Percentiles rank a stretch among this genome's conserved stretches.
These are phyloP conservation scores for Rotaria macrura DNA, from an alignment of 2,888 invertebrate species.

Conservation along the genomic window DNA sequence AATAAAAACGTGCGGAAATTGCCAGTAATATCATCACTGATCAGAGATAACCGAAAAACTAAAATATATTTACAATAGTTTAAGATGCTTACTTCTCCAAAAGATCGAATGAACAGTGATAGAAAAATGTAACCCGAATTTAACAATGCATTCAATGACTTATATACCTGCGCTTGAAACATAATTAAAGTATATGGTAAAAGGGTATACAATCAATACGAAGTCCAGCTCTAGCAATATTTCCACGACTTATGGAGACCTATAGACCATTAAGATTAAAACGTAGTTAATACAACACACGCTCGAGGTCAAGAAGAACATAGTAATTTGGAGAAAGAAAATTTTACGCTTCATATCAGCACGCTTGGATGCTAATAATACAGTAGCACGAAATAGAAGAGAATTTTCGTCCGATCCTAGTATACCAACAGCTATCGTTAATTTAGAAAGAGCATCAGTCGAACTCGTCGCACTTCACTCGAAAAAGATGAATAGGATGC, in stretches of 20 bases:
- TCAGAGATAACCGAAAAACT: neutral
- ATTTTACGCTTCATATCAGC: neutral
- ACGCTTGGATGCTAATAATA: neutral
- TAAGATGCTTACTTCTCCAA: neutral
- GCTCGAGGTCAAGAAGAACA: neutral
- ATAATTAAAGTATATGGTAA: neutral
- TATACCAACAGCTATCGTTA: neutral
- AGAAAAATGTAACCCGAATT: neutral
- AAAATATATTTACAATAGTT: neutral
- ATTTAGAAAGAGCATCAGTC: neutral
- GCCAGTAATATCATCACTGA: too few relatives aligned
- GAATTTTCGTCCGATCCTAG: neutral
- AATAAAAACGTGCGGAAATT: too few relatives aligned
- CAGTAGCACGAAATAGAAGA: neutral
- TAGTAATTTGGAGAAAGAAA: neutral
- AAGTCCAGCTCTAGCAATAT: neutral
- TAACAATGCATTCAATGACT: neutral
- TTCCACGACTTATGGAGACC: neutral
- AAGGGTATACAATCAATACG: neutral
- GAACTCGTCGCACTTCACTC: too few relatives aligned
- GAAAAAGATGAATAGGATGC: too few relatives aligned
- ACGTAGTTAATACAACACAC: neutral
- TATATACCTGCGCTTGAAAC: neutral
- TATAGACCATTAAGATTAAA: neutral
- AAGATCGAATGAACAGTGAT: neutral